Evolutionary conservation across 2,888 invertebrate genomes (phyloP).

Genomic region (Ischnura elegans): DNA sequence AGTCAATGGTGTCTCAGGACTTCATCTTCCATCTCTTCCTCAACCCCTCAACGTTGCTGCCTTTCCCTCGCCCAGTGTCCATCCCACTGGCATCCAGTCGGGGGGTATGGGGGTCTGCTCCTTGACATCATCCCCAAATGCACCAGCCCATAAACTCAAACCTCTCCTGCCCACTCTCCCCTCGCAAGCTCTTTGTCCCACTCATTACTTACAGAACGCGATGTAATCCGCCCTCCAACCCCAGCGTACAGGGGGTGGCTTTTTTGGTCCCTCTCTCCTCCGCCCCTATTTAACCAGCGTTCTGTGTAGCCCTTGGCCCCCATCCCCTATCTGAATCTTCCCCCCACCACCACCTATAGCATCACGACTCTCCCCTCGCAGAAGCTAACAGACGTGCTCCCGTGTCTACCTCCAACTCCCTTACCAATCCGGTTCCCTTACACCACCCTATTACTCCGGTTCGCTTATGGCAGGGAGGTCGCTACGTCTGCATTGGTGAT

Average conservation of each 20-base stretch:
- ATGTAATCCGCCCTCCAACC: constrained; percentile 54
- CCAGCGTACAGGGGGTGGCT: background rate
- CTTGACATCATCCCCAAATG: background rate
- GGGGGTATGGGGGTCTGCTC: background rate
- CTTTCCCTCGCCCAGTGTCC: background rate
- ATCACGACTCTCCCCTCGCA: background rate
- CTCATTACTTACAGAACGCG: constrained; percentile 67
- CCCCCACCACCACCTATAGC: background rate
- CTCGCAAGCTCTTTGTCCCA: constrained; percentile 32
- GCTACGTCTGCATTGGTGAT: too few species aligned
- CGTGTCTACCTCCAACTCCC: too few species aligned
- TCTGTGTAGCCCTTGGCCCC: background rate
- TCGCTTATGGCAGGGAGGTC: too few species aligned
- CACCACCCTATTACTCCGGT: too few species aligned
- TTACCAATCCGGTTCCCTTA: too few species aligned
- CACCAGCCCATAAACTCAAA: background rate
- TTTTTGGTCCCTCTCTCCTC: background rate
- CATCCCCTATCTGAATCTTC: background rate
- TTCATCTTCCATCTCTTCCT: constrained; percentile 12
- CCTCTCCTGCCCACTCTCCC: background rate
- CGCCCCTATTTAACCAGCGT: background rate
- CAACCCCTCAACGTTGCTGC: background rate
- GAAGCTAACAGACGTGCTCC: background rate
- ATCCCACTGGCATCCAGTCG: background rate
- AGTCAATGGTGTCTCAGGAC: constrained; percentile 53